phyloP scores from a whole-genome alignment of 2,797 vertebrate species.

The Antrozous pallidus region DNA sequence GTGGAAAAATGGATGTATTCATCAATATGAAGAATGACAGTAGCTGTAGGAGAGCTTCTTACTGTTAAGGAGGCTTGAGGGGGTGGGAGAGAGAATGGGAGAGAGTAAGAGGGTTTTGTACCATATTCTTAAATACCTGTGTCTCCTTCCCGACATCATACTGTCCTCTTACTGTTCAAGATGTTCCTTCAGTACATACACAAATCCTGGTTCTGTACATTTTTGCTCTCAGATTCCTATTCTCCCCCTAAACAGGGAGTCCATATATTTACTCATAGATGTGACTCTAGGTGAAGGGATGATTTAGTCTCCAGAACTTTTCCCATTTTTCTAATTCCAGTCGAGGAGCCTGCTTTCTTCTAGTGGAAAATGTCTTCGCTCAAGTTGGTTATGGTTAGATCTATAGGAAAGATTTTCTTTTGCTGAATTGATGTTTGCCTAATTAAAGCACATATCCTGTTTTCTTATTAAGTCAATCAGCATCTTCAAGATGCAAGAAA shows the following conservation, averaged over 20 bases:
- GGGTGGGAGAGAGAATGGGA: background rate
- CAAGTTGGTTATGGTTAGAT: background rate
- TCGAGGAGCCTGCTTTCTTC: background rate
- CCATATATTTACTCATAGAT: background rate
- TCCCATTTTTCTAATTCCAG: background rate
- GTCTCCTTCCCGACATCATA: background rate
- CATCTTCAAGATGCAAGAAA: background rate
- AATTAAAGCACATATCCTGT: background rate
- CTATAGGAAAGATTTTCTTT: background rate
- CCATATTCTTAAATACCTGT: background rate
- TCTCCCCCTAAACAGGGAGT: background rate
- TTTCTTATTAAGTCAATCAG: background rate
- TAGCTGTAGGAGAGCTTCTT: background rate
- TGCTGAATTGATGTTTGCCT: background rate
- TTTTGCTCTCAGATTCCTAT: background rate
- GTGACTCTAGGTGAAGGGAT: background rate
- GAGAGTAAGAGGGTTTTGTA: background rate
- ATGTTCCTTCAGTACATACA: too few species aligned
- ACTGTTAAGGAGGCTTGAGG: background rate
- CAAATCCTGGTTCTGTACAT: background rate
- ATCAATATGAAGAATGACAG: background rate
- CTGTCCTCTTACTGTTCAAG: background rate
- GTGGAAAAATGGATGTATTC: background rate
- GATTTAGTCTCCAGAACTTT: background rate
- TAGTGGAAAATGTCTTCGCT: background rate